Percentiles rank a stretch among this genome's conserved stretches.
These are phyloP conservation scores for Candoia aspera DNA, from an alignment of 2,113 vertebrate genomes.

Conservation along the genomic window DNA sequence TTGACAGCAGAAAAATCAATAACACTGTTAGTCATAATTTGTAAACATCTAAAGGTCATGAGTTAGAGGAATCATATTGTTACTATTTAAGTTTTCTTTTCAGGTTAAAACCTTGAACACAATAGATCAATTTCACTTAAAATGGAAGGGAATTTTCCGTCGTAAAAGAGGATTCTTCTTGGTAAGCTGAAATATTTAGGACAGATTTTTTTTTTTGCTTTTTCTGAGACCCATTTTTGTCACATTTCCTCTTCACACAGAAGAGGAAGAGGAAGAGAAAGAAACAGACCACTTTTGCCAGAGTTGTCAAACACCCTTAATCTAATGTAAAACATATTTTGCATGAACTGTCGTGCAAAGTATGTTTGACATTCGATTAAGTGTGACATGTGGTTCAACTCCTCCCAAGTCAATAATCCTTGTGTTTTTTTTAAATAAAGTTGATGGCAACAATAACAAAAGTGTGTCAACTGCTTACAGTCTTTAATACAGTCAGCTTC, in stretches of 20 bases:
- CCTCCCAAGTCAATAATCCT: not conserved
- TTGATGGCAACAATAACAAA: not conserved
- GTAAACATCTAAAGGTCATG: slow-evolving; percentile 9
- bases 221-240: not conserved
- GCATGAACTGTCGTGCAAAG: not conserved
- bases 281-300: not conserved
- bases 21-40: not conserved
- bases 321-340: too few relatives aligned
- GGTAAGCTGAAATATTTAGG: not conserved
- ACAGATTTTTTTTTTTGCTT: not conserved
- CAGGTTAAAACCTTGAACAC: not conserved
- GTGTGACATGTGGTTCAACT: not conserved
- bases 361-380: not conserved
- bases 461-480: not conserved
- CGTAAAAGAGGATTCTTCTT: not conserved
- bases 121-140: not conserved
- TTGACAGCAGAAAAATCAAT: slow-evolving; percentile 21
- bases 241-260: not conserved
- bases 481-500: not conserved
- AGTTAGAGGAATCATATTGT: not conserved
- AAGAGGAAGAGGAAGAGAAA: not conserved
- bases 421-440: not conserved
- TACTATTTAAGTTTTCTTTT: not conserved
- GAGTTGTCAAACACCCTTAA: too few relatives aligned
- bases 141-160: not conserved